A percentile compares a stretch with the other conserved stretches of the same genome.
Conservation (phyloP, 2,113 vertebrate species). For the Heteronetta atricapilla region DNA sequence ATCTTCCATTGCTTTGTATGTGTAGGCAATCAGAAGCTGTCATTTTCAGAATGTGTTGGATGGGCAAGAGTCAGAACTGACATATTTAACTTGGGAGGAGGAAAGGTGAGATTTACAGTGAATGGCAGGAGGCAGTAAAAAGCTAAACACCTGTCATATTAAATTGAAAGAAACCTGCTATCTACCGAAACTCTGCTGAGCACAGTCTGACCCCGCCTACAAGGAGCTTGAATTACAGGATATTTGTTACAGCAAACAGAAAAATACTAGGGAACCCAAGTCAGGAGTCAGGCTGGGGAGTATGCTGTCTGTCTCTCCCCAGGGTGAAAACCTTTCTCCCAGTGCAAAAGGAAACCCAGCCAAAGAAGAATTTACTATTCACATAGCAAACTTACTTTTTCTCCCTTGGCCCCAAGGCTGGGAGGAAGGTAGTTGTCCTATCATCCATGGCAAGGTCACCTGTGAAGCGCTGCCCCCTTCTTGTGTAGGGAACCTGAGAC, state of each 20-base stretch:
- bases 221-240: not conserved
- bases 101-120: not conserved
- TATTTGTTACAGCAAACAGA: slow-evolving; percentile 6
- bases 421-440: not conserved
- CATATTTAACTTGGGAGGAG: not conserved
- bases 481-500: not conserved
- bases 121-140: slow-evolving; percentile 6
- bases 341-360: not conserved
- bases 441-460: not conserved
- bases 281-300: not conserved
- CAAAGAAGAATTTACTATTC: not conserved
- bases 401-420: not conserved
- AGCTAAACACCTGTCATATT: not conserved
- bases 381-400: not conserved
- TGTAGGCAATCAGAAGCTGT: not conserved
- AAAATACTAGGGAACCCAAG: not conserved
- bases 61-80: not conserved
- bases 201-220: not conserved
- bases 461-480: not conserved
- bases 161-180: slow-evolving; percentile 11
- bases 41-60: not conserved
- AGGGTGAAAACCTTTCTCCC: not conserved
- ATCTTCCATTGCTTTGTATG: not conserved
- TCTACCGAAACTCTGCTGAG: not conserved
- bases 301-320: not conserved